Percentiles rank a stretch among this genome's conserved stretches.
Evolutionary conservation across 2,888 invertebrate genomes (phyloP).

Genomic region (Gibbula magus): DNA sequence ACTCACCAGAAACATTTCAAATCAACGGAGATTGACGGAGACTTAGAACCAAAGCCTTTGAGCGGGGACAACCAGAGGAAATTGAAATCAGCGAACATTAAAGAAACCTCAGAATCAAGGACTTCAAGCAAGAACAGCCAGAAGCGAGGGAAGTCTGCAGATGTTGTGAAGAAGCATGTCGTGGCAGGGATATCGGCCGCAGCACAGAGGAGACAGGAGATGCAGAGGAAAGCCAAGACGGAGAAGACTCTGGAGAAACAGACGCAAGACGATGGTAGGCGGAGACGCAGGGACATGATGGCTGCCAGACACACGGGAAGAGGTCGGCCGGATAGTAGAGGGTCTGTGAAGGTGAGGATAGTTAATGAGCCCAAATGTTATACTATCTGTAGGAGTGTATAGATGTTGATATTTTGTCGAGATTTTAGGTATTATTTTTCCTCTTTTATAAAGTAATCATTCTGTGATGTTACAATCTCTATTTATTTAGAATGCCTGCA

Average conservation of each 20-base stretch:
- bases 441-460: no score
- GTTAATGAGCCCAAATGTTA: no score
- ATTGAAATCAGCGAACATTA: background rate
- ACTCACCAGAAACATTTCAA: conserved; percentile 25
- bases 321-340: conserved; percentile 28
- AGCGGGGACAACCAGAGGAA: background rate
- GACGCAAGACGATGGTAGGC: conserved; percentile 32
- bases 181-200: conserved; percentile 49
- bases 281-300: conserved; percentile 53
- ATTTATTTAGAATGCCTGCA: no score
- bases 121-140: conserved; percentile 31
- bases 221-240: conserved; percentile 45
- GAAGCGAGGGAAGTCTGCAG: conserved; percentile 36
- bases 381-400: no score
- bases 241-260: conserved; percentile 34
- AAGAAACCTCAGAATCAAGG: background rate
- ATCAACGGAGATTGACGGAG: conserved; percentile 37
- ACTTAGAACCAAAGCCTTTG: background rate
- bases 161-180: conserved; percentile 45
- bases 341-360: background rate
- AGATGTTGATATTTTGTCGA: no score
- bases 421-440: no score
- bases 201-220: conserved; percentile 46
- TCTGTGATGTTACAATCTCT: no score
- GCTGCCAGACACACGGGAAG: conserved; percentile 55